Percentiles rank a stretch among this genome's conserved stretches.
phyloP scores from a whole-genome alignment of 2,113 vertebrate genomes.

The Petrocephalus microphthalmus region DNA sequence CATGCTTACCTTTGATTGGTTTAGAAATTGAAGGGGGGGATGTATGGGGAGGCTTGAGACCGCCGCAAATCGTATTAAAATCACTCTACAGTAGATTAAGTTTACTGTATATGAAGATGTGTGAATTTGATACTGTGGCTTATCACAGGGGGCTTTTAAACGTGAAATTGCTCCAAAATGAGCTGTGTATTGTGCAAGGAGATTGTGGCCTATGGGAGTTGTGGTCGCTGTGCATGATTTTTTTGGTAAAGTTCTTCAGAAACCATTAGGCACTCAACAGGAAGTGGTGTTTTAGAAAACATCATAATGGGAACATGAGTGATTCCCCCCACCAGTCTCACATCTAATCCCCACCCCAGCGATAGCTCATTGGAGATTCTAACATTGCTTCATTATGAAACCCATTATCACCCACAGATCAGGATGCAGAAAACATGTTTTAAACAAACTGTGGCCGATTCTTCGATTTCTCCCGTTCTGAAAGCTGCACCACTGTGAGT shows the following conservation, averaged over 20 bases:
- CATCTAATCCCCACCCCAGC: neutral
- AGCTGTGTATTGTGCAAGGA: neutral
- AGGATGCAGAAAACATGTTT: neutral
- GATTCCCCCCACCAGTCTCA: neutral
- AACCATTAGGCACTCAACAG: neutral
- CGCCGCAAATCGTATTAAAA: neutral
- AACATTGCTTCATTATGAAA: neutral
- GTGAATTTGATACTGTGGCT: neutral
- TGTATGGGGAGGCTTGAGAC: neutral
- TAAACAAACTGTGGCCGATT: neutral
- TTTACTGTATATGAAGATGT: neutral
- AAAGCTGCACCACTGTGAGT: neutral
- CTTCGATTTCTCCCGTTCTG: neutral
- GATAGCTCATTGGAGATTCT: neutral
- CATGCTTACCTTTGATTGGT: neutral
- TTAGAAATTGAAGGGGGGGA: neutral
- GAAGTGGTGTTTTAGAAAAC: neutral
- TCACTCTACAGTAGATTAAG: neutral
- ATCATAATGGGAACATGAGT: neutral
- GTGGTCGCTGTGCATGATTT: neutral
- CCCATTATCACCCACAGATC: neutral
- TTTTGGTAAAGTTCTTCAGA: neutral
- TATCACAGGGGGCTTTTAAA: slow-evolving; percentile 2
- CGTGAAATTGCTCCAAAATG: neutral
- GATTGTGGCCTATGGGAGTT: neutral